Evolutionary conservation across 2,888 invertebrate genomes (phyloP).

Genomic region (Cosmia pyralina): DNA sequence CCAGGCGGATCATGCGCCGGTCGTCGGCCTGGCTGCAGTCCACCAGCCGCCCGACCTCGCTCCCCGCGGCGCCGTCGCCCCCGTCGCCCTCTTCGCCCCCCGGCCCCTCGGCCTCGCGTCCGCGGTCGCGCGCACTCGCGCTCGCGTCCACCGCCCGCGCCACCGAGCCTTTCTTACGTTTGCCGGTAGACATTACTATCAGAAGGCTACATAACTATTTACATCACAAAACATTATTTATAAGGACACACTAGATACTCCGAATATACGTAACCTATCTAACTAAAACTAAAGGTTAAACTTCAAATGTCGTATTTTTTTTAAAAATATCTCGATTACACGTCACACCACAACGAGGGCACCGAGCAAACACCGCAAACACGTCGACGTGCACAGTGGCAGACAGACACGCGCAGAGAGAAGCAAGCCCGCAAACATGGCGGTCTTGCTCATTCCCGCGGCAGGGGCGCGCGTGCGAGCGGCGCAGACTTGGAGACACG

Average conservation of each 20-base stretch:
- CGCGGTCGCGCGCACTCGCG: constrained; percentile 29
- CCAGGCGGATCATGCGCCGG: constrained; percentile 83
- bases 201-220: neutral
- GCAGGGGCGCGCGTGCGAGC: constrained; percentile 56
- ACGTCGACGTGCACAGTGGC: constrained; percentile 82
- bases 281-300: neutral
- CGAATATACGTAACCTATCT: neutral
- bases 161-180: constrained; percentile 43
- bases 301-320: constrained; percentile 16
- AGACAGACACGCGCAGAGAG: constrained; percentile 86
- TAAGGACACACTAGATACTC: constrained; percentile 13
- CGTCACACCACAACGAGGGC: constrained; percentile 76
- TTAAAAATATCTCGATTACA: constrained; percentile 60
- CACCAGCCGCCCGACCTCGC: constrained; percentile 80
- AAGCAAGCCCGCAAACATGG: constrained; percentile 77
- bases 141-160: constrained; percentile 19
- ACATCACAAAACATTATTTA: neutral
- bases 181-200: constrained; percentile 44
- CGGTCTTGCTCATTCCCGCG: constrained; percentile 74
- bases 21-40: constrained; percentile 86
- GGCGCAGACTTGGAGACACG: constrained; percentile 74
- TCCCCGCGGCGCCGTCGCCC: constrained; percentile 33
- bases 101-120: constrained; percentile 31
- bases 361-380: constrained; percentile 69
- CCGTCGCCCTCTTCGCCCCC: constrained; percentile 14